A percentile compares a stretch with the other conserved stretches of the same genome.
Evolutionary conservation across 2,113 vertebrate genomes (phyloP).

Genomic region (Dipodomys merriami): DNA sequence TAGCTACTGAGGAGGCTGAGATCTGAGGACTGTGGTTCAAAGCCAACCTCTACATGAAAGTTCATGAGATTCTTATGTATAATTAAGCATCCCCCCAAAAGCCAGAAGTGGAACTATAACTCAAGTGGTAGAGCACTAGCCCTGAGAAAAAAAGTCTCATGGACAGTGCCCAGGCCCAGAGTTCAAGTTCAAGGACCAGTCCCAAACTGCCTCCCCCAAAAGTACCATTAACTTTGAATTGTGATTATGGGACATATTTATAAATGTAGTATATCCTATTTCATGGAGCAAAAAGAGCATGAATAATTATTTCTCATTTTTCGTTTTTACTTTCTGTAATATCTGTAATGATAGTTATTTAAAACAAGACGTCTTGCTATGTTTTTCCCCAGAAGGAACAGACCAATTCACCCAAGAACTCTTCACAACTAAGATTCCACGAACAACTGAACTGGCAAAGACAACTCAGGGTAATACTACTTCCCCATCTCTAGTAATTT

Average conservation of each 20-base stretch:
- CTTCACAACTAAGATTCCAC: slow-evolving; percentile 79
- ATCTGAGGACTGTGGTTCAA: too few species aligned
- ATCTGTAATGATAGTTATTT: slow-evolving; percentile 7
- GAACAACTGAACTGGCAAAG: slow-evolving; percentile 79
- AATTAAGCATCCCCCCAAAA: too few species aligned
- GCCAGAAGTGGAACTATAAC: too few species aligned
- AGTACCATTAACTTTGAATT: slow-evolving; percentile 24
- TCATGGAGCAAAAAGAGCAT: not conserved
- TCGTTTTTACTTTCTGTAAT: not conserved
- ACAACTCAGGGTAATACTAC: slow-evolving; percentile 83
- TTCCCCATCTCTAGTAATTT: slow-evolving; percentile 40
- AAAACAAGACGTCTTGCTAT: slow-evolving; percentile 30
- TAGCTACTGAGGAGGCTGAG: too few species aligned
- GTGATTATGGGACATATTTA: not conserved
- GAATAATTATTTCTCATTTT: not conserved
- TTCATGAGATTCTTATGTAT: too few species aligned
- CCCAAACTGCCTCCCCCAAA: too few species aligned
- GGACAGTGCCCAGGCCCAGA: too few species aligned
- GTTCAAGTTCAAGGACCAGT: too few species aligned
- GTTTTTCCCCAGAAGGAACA: slow-evolving; percentile 75
- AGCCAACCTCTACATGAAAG: too few species aligned
- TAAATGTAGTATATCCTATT: not conserved
- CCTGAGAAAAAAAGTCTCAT: too few species aligned
- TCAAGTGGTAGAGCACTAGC: too few species aligned
- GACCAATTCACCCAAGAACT: slow-evolving; percentile 74